A percentile compares a stretch with the other conserved stretches of the same genome.
These are phyloP conservation scores for Ia io DNA, from an alignment of 2,113 vertebrate species.

Conservation along the genomic window DNA sequence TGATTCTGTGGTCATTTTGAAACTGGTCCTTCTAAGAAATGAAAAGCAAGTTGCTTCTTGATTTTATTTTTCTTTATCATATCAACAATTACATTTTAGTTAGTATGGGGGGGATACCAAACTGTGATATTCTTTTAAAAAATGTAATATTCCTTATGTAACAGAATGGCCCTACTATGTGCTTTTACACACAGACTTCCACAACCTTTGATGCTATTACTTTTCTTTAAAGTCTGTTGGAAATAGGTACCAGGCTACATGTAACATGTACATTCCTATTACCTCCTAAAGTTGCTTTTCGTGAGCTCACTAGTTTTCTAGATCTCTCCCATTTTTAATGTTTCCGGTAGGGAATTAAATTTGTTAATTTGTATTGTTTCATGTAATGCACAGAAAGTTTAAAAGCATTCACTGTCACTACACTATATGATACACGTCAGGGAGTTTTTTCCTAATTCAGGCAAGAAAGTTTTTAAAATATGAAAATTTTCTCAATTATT, in stretches of 20 bases:
- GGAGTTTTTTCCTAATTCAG: slow-evolving; percentile 35
- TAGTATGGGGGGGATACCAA: neutral
- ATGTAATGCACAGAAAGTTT: neutral
- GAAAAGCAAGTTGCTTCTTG: neutral
- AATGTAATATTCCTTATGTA: neutral
- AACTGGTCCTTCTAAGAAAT: neutral
- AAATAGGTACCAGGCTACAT: neutral
- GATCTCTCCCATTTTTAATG: neutral
- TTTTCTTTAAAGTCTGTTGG: neutral
- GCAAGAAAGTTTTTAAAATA: slow-evolving; percentile 45
- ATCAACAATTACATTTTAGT: neutral
- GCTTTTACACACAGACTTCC: neutral
- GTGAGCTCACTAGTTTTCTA: neutral
- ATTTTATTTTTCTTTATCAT: neutral
- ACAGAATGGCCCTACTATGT: neutral
- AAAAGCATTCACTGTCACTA: neutral
- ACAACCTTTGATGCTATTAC: neutral
- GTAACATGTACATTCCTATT: neutral
- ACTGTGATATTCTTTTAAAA: neutral
- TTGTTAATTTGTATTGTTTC: slow-evolving; percentile 17
- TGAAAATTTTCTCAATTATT: slow-evolving; percentile 50
- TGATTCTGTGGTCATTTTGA: neutral
- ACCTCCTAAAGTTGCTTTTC: neutral
- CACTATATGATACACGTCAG: neutral
- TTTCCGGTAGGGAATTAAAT: neutral